Base-by-base conservation (phyloP, 2,797 vertebrate species). In the Pipistrellus pygmaeus region DNA sequence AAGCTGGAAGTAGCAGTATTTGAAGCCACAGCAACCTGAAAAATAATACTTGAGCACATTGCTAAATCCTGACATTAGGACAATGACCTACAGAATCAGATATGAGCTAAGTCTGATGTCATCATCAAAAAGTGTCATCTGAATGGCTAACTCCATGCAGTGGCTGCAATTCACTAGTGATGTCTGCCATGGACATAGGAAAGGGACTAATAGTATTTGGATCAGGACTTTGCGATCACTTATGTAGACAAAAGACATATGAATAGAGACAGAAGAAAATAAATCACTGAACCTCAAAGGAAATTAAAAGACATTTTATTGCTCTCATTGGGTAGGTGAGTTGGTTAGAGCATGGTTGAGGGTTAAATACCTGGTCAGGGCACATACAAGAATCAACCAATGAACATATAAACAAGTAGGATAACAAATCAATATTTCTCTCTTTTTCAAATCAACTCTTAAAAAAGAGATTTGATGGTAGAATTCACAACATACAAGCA, bases 1-100 rank as follows among this genome's bases (percentile, higher is more conserved):
- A 83, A 82, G 11, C 20, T 88, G 20, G 23, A 91, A 69, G 12
- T 53, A 85, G 57, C 84, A 18, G 25, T 82, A 94, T 78, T 69
- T 71, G 57, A 93, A 82, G 8, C 17, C 48, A 5, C 3, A 78
- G 48, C 4, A 81, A 76, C 18, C 44, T 75, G 21, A 64, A 7
- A 90, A 71, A 89, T 81, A 76, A 12, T 32, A 87, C 20, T 30
- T 15, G 9, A 44, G 53, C 38, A 60, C 12, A 27, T 60, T 62
- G 27, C 21, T 38, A 90, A 77, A 72, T 44, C 23, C 25, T 57
- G 21, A 78, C 48, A 64, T 94, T 73, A 62, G 14, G 77, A 60
- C 64, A 72, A 32, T 6, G 8, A 94, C 15, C 5, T 94, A 46
- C 9, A 55, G 12, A 82, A 78, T 82, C 76, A 91, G 8, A 71